These are phyloP conservation scores for Amiota minor DNA, from an alignment of 2,888 invertebrate genomes.

Conservation along the genomic window DNA sequence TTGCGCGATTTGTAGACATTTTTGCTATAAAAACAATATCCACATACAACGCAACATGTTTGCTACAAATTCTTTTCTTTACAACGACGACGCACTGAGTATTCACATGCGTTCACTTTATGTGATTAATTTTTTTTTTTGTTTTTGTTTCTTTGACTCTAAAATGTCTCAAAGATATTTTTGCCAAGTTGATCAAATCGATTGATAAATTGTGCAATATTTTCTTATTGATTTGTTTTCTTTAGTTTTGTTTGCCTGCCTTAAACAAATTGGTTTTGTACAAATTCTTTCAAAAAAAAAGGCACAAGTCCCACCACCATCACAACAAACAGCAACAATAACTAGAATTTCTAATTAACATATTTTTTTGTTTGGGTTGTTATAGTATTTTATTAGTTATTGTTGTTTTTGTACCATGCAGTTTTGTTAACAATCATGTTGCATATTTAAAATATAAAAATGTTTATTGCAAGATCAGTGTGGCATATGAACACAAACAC, in stretches of 20 bases:
- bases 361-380: not conserved
- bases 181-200: constrained; percentile 4
- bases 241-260: not conserved
- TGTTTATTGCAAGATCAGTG: not conserved
- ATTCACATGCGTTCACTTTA: constrained; percentile 18
- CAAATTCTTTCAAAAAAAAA: constrained; percentile 16
- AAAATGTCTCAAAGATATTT: constrained; percentile 1
- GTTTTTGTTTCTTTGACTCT: not conserved
- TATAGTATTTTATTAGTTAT: constrained; percentile 43
- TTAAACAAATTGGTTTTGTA: not conserved
- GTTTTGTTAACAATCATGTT: constrained; percentile 47
- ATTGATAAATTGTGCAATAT: constrained; percentile 15
- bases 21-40: not conserved
- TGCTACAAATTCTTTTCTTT: constrained; percentile 20
- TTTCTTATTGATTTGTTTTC: constrained; percentile 13
- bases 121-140: not conserved
- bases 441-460: constrained; percentile 27
- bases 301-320: too few species aligned
- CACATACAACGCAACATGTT: not conserved
- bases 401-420: not conserved
- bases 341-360: constrained; percentile 24
- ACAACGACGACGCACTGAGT: constrained; percentile 13
- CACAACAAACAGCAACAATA: not conserved
- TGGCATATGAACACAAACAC: not conserved
- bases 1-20: constrained; percentile 3